Base-by-base conservation (phyloP, 2,888 invertebrate genomes). In the Amaurobius ferox region DNA sequence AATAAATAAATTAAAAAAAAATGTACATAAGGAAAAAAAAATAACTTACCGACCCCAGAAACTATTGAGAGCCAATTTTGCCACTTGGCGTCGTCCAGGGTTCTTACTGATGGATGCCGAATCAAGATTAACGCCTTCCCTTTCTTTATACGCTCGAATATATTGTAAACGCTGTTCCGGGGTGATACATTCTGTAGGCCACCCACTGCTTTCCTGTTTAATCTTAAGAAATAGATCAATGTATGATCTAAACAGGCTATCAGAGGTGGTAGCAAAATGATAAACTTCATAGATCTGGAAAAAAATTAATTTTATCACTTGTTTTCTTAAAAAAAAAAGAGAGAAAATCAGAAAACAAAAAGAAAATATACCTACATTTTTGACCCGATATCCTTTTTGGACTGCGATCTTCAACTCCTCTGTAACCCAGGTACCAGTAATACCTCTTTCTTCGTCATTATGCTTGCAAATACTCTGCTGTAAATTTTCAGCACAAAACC, bases 381-480 rank as follows among this genome's bases (percentile, higher is more conserved):
- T 9, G 0, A 78, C 39, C 72, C 19, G 62, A 23, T 90, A 90
- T 0, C 90, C 90, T 62, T 88, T 77, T 44, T 88, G 23, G 0
- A 89, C n/a, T 0, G 90, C 90, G 26, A 86, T 86, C 32, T 88
- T 62, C 0, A 90, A 48, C 78, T 90, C 90, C 1, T 88, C 88
- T 5, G 89, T 89, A 64, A 89, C 88, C 89, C 89, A 90, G 0
- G 90, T 89, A 0, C 90, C 90, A 0, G 55, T 76, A 0, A 90
- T 28, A 0, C 61, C 30, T 32, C 90, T 77, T 28, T 89, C 88
- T 6, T 87, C 88, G 7, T 89, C 88, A 0, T 26, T 64, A 70
- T 89, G 89, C 0, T 16, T n/a, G 79, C 90, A 90, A 2, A 70
- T 39, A 11, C 70, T 30, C 86, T 89, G 85, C 19, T 83, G 71